Base-by-base conservation (phyloP, 2,797 vertebrate species). In the Gymnothorax javanicus region DNA sequence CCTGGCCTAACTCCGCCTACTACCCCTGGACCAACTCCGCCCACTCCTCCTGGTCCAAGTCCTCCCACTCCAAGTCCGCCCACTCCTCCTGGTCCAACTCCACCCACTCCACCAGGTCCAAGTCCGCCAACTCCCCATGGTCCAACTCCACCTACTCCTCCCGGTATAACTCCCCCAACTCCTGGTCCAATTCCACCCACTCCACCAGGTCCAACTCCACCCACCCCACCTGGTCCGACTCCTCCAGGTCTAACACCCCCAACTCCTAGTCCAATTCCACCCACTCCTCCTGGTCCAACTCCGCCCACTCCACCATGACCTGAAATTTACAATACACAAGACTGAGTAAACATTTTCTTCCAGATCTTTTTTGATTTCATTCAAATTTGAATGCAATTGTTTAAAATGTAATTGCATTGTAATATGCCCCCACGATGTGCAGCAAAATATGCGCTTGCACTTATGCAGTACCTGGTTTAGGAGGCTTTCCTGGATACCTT, bases 401-500 rank as follows among this genome's bases (percentile, higher is more conserved):
- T 43, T 43, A 43, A 43, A 43, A 71, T 8, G 27, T 71, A 27
- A 73, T 12, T 6, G 7, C 7, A 67, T 67, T 15, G 2, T 67
- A 67, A 23, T 95, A 67, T 67, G 23, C 62, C 23, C 5, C 5
- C 15, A 73, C 8, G 13, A 27, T 73, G 11, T 73, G n/a, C 12
- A 75, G 33, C 25, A 52, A 50, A 17, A 17, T 50, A 50, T 50
- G 6, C 50, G 75, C 15, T 33, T 75, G 4, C 33, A 75, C 33
- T 43, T 43, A 43, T 50, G 20, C 17, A 52, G 62, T 82, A 89
- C 88, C 93, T 86, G 93, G 89, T 91, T 94, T 95, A 81, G 90
- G 62, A 58, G 94, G 92, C 69, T 95, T 95, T 0, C 87, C 89
- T 82, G 89, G 90, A 25, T 90, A 88, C 86, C 88, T 87, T 17